Evolutionary conservation across 2,113 vertebrate genomes (phyloP).

Genomic region (Forbesichthys agassizii): DNA sequence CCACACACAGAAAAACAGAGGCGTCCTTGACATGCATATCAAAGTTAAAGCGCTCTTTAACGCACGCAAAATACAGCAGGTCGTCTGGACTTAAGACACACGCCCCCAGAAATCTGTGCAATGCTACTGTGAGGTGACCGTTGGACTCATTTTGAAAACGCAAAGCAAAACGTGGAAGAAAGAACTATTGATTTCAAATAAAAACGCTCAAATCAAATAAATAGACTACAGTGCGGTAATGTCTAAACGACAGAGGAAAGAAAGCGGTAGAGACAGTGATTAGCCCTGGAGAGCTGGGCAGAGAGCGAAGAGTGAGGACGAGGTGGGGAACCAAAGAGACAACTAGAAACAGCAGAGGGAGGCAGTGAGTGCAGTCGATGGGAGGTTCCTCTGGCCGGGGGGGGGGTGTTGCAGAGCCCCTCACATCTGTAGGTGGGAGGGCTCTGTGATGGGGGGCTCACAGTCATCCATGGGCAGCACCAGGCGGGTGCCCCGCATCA

Average conservation of each 20-base stretch:
- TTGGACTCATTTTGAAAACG: conserved; percentile 14
- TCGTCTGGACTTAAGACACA: conserved; percentile 54
- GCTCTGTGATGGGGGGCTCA: conserved; percentile 82
- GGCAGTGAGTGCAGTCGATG: conserved; percentile 9
- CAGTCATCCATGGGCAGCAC: conserved; percentile 97
- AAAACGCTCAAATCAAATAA: conserved; percentile 44
- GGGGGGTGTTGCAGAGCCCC: background rate
- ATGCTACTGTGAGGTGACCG: conserved; percentile 58
- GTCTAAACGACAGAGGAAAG: conserved; percentile 31
- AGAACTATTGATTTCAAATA: conserved; percentile 7
- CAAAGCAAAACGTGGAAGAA: conserved; percentile 21
- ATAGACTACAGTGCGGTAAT: conserved; percentile 41
- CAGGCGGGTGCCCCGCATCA: conserved; percentile 91
- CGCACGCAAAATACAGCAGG: conserved; percentile 52
- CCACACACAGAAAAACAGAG: conserved; percentile 32
- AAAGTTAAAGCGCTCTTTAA: conserved; percentile 59
- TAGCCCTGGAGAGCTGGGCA: conserved; percentile 24
- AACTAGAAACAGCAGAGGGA: conserved; percentile 18
- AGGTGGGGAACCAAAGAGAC: conserved; percentile 15
- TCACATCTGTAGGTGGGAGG: conserved; percentile 57
- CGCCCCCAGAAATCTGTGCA: conserved; percentile 63
- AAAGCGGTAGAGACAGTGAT: conserved; percentile 64
- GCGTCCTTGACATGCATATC: conserved; percentile 69
- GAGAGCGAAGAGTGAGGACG: conserved; percentile 26
- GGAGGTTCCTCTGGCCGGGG: background rate